Conservation (phyloP, 2,888 invertebrate genomes). For the Harpagoxenus sublaevis region DNA sequence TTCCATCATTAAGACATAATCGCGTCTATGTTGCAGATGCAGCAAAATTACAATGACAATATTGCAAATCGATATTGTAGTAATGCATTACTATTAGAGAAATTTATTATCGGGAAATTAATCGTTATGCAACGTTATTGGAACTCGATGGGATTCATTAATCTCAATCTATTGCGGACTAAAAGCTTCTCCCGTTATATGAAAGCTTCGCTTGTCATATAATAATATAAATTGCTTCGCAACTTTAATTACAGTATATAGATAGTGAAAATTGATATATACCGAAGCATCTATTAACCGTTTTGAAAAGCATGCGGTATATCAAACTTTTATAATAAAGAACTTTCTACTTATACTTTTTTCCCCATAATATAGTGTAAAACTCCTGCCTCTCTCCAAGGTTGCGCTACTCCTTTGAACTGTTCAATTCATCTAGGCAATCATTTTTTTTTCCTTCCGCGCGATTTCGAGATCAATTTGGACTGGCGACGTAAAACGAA, state of each 20-base stretch:
- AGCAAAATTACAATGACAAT: constrained; percentile 10
- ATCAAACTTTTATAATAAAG: constrained; percentile 13
- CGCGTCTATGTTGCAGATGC: background rate
- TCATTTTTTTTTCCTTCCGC: background rate
- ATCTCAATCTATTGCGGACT: constrained; percentile 41
- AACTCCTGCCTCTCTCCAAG: background rate
- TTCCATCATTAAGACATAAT: background rate
- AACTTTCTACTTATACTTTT: background rate
- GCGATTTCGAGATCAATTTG: constrained; percentile 24
- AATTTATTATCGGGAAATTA: constrained; percentile 33
- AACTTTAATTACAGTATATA: constrained; percentile 23
- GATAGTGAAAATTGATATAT: constrained; percentile 17
- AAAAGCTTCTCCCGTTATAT: constrained; percentile 15
- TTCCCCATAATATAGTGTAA: background rate
- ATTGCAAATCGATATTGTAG: constrained; percentile 13
- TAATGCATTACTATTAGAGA: background rate
- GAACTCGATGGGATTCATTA: constrained; percentile 40
- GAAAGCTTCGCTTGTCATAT: constrained; percentile 17
- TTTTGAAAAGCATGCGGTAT: background rate
- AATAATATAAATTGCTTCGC: constrained; percentile 35
- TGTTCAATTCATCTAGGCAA: background rate
- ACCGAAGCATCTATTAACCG: background rate
- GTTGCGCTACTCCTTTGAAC: background rate
- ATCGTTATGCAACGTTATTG: constrained; percentile 28
- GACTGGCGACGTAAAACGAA: constrained; percentile 12